phyloP scores from a whole-genome alignment of 2,113 vertebrate species.

The Okapia johnstoni region DNA sequence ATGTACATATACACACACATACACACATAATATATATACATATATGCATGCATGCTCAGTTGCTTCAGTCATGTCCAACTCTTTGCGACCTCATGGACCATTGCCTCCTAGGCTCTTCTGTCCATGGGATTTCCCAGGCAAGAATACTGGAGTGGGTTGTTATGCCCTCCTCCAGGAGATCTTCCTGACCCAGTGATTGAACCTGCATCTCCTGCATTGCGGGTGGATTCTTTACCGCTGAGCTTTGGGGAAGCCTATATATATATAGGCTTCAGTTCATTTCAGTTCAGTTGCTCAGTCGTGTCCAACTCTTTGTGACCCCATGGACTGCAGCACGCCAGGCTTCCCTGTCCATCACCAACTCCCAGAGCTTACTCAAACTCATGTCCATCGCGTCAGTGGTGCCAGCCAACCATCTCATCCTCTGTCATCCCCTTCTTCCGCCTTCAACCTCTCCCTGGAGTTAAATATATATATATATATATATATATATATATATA shows the following conservation, averaged over 20 bases:
- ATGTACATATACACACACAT: neutral
- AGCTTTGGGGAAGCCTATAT: neutral
- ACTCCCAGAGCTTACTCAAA: neutral
- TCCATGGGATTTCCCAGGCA: neutral
- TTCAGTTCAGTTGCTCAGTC: neutral
- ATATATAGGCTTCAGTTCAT: neutral
- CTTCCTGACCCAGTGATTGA: neutral
- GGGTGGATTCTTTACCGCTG: neutral
- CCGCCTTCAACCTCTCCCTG: neutral
- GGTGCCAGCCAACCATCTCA: neutral
- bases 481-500: no score
- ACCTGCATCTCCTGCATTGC: neutral
- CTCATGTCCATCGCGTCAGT: fast-evolving
- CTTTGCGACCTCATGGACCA: neutral
- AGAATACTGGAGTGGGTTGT: neutral
- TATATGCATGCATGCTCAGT: neutral
- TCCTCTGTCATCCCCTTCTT: neutral
- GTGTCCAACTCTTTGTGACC: neutral
- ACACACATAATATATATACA: neutral
- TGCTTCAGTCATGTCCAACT: neutral
- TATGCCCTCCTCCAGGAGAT: neutral
- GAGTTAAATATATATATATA: neutral
- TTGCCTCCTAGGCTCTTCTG: neutral
- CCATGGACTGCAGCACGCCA: neutral
- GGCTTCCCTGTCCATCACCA: neutral